phyloP scores from a whole-genome alignment of 2,797 vertebrate genomes.

The Myotis pilosus region DNA sequence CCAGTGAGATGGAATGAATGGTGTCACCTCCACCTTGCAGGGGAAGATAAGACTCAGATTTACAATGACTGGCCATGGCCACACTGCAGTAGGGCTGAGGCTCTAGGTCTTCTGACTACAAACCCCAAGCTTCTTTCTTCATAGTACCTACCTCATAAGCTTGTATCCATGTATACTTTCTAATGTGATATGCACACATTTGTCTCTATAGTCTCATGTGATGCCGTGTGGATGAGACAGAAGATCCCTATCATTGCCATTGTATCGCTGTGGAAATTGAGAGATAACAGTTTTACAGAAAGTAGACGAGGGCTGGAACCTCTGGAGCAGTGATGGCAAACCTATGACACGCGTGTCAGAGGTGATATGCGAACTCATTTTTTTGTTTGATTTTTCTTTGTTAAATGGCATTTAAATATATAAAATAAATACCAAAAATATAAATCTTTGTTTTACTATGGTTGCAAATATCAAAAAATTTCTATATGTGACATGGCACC shows the following conservation, averaged over 20 bases:
- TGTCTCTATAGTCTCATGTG: background rate
- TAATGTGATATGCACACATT: background rate
- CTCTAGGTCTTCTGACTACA: background rate
- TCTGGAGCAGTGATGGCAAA: background rate
- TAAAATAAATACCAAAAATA: too few relatives aligned
- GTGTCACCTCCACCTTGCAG: background rate
- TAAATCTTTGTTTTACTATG: too few relatives aligned
- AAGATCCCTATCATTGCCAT: background rate
- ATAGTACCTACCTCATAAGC: background rate
- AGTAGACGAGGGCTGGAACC: background rate
- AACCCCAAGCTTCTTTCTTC: background rate
- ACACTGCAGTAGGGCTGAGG: background rate
- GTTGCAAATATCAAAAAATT: too few relatives aligned
- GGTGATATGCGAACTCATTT: too few relatives aligned
- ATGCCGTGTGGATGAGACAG: background rate
- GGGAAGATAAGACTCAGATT: background rate
- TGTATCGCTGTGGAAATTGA: background rate
- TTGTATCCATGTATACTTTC: rapidly evolving
- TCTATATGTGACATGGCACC: too few relatives aligned
- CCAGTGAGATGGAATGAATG: background rate
- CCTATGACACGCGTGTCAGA: too few relatives aligned
- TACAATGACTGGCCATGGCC: rapidly evolving
- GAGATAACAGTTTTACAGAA: background rate
- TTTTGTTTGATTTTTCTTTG: too few relatives aligned
- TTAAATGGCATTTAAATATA: too few relatives aligned